These are phyloP conservation scores for Coendou prehensilis DNA, from an alignment of 2,797 vertebrate species.

Conservation along the genomic window DNA sequence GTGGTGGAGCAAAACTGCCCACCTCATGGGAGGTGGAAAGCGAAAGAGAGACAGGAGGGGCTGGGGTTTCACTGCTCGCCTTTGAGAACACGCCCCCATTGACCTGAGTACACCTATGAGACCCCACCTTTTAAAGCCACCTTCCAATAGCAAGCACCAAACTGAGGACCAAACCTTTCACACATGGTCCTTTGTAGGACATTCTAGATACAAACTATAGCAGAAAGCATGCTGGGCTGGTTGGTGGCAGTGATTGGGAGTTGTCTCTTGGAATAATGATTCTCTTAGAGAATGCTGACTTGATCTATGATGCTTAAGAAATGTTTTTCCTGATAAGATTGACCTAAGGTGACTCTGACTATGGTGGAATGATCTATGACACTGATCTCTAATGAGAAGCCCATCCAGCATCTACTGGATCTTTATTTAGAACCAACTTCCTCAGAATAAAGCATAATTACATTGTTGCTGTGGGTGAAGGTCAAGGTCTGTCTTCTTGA, in stretches of 20 bases:
- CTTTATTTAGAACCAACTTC: constrained; percentile 14
- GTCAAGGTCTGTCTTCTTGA: not conserved
- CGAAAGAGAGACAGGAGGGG: not conserved
- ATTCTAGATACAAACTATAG: not conserved
- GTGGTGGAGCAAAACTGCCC: not conserved
- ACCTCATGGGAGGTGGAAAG: not conserved
- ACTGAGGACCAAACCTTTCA: not conserved
- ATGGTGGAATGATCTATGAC: not conserved
- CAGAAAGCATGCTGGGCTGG: not conserved
- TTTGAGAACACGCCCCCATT: not conserved
- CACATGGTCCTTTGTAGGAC: no score
- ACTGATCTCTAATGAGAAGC: not conserved
- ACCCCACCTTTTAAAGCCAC: not conserved
- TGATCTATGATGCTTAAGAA: not conserved
- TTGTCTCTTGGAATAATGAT: not conserved
- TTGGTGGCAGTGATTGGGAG: not conserved
- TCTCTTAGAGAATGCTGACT: not conserved
- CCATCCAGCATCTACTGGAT: not conserved
- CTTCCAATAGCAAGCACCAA: not conserved
- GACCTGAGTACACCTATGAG: not conserved
- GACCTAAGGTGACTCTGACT: not conserved
- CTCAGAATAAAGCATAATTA: constrained; percentile 39
- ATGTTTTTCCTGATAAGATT: not conserved
- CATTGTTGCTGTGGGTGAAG: not conserved
- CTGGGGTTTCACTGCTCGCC: not conserved